Base-by-base conservation (phyloP, 2,888 invertebrate species). In the Ganaspis brasiliensis region DNA sequence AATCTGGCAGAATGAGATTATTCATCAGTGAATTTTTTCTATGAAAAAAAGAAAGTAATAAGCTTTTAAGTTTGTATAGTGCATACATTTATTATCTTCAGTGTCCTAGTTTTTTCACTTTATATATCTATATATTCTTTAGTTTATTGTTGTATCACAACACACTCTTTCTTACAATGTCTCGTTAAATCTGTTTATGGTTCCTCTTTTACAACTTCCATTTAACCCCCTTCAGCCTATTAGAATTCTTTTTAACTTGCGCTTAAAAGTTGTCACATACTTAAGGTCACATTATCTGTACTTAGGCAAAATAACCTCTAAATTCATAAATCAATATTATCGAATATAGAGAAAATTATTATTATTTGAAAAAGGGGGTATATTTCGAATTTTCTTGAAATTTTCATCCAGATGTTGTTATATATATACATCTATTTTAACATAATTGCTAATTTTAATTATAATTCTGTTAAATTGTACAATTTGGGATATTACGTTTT, bases 151-250 rank as follows among this genome's bases (percentile, higher is more conserved):
- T 67, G 74, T 79, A 77, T 59, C 21, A 59, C 16, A 0, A 26
- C 10, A 16, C 16, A 35, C 35, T 59, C 59, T 59, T 59, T 31
- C 26, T 16, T 35, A 19, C 10, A 16, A 16, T 35, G 35, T 72
- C 79, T 79, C 79, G 79, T 79, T 79, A 79, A 77, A 77, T 77
- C 77, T 73, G 74, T 79, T 77, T 77, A 77, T 73, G 75, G 49
- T 77, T 73, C 63, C 75, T 73, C 73, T 75, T 79, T 74, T 79
- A 73, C 71, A 71, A 75, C 61, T 71, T 57, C 73, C 75, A 73
- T 79, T 77, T 72, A 67, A 70, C 52, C 40, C 73, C 59, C 73
- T 73, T 75, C 79, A 73, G 59, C 40, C 76, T 59, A 31, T 19
- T 35, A 35, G 59, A 35, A 35, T 59, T 31, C 19, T 59, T 35